These are phyloP conservation scores for Tamandua tetradactyla DNA, from an alignment of 2,797 vertebrate genomes.

Conservation along the genomic window DNA sequence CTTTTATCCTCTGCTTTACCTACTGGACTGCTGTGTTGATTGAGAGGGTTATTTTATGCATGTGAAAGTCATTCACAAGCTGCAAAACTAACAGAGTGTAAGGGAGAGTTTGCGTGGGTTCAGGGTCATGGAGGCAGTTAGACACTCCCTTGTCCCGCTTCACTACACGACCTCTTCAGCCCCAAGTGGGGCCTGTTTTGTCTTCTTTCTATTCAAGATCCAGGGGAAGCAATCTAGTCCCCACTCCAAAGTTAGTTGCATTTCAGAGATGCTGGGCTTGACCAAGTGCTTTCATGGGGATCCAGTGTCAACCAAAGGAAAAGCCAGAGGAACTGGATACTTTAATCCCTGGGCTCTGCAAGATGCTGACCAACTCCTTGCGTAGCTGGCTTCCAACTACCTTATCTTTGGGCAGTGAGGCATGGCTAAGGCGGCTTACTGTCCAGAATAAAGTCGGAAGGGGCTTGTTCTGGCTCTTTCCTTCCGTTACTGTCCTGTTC, in stretches of 20 bases:
- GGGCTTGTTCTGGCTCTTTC: not conserved
- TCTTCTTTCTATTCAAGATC: not conserved
- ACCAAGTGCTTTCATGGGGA: not conserved
- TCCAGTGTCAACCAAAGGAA: not conserved
- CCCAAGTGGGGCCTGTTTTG: rapidly evolving
- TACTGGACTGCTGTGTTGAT: not conserved
- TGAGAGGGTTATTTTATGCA: not conserved
- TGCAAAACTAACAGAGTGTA: not conserved
- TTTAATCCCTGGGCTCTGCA: not conserved
- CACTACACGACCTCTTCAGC: not conserved
- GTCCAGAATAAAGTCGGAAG: conserved; percentile 2
- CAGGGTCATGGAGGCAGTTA: rapidly evolving
- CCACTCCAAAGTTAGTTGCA: not conserved
- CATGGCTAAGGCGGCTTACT: not conserved
- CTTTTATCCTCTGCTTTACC: not conserved
- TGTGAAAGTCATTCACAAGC: not conserved
- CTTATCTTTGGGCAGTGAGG: conserved; percentile 39
- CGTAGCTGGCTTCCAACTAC: not conserved
- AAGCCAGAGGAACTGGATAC: not conserved
- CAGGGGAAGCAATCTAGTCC: not conserved
- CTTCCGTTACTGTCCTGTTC: not conserved
- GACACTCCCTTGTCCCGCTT: not conserved
- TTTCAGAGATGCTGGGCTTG: not conserved
- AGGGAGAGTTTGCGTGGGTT: rapidly evolving
- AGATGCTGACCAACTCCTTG: not conserved